Base-by-base conservation (phyloP, 1,140 invertebrate species). In the Oryzaephilus surinamensis region DNA sequence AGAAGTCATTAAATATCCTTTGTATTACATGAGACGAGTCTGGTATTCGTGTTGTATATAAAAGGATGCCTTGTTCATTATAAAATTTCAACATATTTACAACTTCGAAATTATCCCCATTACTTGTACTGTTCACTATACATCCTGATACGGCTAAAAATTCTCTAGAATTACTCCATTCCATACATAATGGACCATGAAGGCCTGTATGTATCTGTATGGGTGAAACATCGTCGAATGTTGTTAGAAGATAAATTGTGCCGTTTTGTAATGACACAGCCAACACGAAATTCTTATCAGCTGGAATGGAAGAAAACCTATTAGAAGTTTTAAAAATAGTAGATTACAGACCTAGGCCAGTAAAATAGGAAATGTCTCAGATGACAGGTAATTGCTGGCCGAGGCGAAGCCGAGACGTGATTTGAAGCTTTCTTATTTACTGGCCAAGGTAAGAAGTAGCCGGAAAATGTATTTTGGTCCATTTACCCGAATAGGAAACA, bases 141-240 rank as follows among this genome's bases (percentile, higher is more conserved):
- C n/a, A n/a, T 12, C 93, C 93, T n/a, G 88, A 90, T 0, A 95
- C 88, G 1, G 91, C 92, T 13, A 97, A 66, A 18, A 94, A 63
- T 58, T 95, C 88, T 17, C 88, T 79, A 1, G 88, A 92, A 61
- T 96, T 97, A 29, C 89, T 91, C 93, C 94, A 97, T 64, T 97
- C 92, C 67, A 95, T 86, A 45, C 81, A 78, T 30, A 88, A 61
- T 2, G 81, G 79, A 16, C 66, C 63, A 27, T 84, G 82, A 50
- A 81, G 77, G 2, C 79, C 79, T 0, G 91, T 96, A 51, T 79
- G 72, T 41, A 97, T 79, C 37, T 88, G 76, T 28, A 81, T 76
- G 0, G 90, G 90, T 34, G 81, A 84, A 8, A 95, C 76, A 63
- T 97, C 93, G 62, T 97, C 92, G 58, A 92, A 94, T 10, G 82